Percentiles rank a stretch among this genome's conserved stretches.
These are phyloP conservation scores for Cercopithecus mitis DNA, from an alignment of 2,797 vertebrate species.

Conservation along the genomic window DNA sequence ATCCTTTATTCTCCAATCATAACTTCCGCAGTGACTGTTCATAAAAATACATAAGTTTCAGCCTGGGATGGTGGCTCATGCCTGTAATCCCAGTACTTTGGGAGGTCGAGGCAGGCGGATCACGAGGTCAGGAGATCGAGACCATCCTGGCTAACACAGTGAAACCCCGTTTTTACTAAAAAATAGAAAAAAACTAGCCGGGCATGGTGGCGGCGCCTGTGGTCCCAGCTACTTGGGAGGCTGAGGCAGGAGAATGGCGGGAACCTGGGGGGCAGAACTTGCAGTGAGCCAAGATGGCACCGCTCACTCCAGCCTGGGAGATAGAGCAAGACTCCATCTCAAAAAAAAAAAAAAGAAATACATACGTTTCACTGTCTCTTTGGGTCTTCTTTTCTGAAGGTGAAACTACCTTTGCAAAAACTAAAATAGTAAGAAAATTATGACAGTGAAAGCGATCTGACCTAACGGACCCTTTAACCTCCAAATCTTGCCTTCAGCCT, in stretches of 20 bases:
- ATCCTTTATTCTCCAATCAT: background rate
- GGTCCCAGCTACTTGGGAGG: fast-evolving
- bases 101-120: fast-evolving
- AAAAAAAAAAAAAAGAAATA: no score
- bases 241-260: no score
- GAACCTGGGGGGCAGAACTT: fast-evolving
- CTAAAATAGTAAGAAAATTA: background rate
- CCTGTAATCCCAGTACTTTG: no score
- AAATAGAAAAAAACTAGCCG: fast-evolving
- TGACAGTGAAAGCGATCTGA: background rate
- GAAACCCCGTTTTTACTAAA: fast-evolving
- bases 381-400: background rate
- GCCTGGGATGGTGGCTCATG: fast-evolving
- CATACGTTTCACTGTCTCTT: background rate
- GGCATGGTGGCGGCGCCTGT: fast-evolving
- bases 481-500: background rate
- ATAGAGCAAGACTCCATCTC: fast-evolving
- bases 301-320: fast-evolving
- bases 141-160: no score
- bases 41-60: background rate
- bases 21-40: background rate
- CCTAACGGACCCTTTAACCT: background rate
- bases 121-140: no score
- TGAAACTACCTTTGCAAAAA: background rate
- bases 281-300: fast-evolving